These are phyloP conservation scores for Helicoverpa armigera DNA, from an alignment of 1,140 invertebrate species.

Conservation along the genomic window DNA sequence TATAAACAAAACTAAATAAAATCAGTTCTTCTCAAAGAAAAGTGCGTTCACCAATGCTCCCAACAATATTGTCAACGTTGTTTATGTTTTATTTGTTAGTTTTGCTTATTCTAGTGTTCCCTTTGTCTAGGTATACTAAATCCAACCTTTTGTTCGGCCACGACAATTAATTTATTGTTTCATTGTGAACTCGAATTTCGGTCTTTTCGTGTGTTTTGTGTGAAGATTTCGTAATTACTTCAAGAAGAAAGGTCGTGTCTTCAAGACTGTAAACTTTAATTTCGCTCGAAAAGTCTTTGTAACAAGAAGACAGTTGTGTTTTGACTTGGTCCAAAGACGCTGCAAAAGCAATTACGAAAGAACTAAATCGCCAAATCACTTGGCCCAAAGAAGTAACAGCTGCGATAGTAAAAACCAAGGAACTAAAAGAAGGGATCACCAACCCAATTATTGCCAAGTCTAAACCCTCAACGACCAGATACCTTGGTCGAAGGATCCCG, in stretches of 20 bases:
- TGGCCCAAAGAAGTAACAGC: too few species aligned
- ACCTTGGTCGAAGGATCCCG: background rate
- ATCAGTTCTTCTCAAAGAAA: background rate
- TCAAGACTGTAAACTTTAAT: too few species aligned
- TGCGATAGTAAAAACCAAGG: too few species aligned
- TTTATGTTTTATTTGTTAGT: conserved; percentile 82
- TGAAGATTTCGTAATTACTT: too few species aligned
- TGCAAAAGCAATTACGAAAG: too few species aligned
- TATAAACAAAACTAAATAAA: conserved; percentile 28
- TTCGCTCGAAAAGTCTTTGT: too few species aligned
- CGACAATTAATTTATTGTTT: conserved; percentile 37
- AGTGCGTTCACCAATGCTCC: conserved; percentile 57
- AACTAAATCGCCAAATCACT: too few species aligned
- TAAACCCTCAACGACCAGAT: background rate
- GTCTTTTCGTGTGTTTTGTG: background rate
- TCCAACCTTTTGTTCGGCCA: conserved; percentile 43
- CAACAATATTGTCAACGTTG: conserved; percentile 71
- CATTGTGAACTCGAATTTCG: background rate
- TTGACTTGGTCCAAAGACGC: too few species aligned
- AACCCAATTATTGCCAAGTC: background rate
- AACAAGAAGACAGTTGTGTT: too few species aligned
- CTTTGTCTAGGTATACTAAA: conserved; percentile 79
- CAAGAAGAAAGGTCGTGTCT: too few species aligned
- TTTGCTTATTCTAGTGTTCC: conserved; percentile 77
- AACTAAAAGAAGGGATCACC: background rate